A percentile compares a stretch with the other conserved stretches of the same genome.
Evolutionary conservation across 2,888 invertebrate genomes (phyloP).

Genomic region (Sialis fuliginosa): DNA sequence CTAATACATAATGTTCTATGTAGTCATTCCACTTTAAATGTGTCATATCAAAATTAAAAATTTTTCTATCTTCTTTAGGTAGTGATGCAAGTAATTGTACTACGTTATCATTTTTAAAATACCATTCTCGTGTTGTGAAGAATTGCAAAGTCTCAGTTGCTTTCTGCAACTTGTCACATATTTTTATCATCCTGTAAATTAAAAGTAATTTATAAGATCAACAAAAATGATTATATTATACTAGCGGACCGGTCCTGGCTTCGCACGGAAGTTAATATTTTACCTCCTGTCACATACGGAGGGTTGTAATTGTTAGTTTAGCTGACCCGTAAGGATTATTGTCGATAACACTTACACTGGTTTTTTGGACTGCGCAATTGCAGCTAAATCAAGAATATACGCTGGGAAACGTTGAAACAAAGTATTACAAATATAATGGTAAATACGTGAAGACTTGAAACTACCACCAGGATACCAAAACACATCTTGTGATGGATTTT

Average conservation of each 20-base stretch:
- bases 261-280: too few relatives aligned
- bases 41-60: slow-evolving; percentile 31
- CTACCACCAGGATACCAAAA: slow-evolving; percentile 47
- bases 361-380: slow-evolving; percentile 34
- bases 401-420: slow-evolving; percentile 40
- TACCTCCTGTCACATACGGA: too few relatives aligned
- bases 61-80: slow-evolving; percentile 25
- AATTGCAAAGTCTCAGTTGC: slow-evolving; percentile 44
- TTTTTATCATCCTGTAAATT: slow-evolving; percentile 41
- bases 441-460: slow-evolving; percentile 32
- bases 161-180: slow-evolving; percentile 38
- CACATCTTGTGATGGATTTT: slow-evolving; percentile 42
- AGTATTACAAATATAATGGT: slow-evolving; percentile 13
- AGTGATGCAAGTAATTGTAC: slow-evolving; percentile 25
- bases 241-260: too few relatives aligned
- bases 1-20: slow-evolving; percentile 41
- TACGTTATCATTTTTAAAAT: slow-evolving; percentile 37
- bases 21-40: slow-evolving; percentile 43
- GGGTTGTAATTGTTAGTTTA: too few relatives aligned
- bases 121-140: slow-evolving; percentile 53
- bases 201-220: slow-evolving; percentile 6
- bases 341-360: slow-evolving; percentile 31
- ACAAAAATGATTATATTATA: slow-evolving; percentile 7
- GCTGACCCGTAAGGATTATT: too few relatives aligned
- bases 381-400: slow-evolving; percentile 34